phyloP scores from a whole-genome alignment of 23 tunicate species.

The Halocynthia roretzi region DNA sequence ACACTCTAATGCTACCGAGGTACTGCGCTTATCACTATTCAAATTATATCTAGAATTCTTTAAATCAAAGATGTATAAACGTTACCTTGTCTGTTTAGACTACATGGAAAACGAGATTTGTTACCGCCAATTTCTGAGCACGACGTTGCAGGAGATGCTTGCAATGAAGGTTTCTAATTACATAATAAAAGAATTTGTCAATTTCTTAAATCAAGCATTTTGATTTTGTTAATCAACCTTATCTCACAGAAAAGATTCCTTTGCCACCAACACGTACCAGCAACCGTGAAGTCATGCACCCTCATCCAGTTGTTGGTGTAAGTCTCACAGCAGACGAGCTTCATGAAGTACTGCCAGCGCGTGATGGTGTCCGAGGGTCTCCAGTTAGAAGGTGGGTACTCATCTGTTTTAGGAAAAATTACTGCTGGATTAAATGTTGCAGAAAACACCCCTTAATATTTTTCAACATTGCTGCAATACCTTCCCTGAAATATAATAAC shows the following conservation, averaged over 20 bases:
- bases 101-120: conserved; percentile 47
- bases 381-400: conserved; percentile 50
- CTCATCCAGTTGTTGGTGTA: conserved; percentile 66
- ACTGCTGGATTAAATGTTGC: too few species aligned
- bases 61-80: neutral
- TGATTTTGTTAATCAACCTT: too few species aligned
- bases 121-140: conserved; percentile 76
- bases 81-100: conserved; percentile 18
- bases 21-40: conserved; percentile 2
- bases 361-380: conserved; percentile 51
- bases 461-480: too few species aligned
- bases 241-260: conserved; percentile 39
- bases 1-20: conserved; percentile 77
- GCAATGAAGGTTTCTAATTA: conserved; percentile 12
- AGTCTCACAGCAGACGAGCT: conserved; percentile 54
- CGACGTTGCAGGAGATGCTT: conserved; percentile 26
- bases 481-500: too few species aligned
- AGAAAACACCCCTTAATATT: too few species aligned
- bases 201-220: too few species aligned
- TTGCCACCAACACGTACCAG: conserved; percentile 34
- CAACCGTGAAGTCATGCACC: conserved; percentile 52
- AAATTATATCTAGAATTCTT: too few species aligned
- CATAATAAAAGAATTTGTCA: too few species aligned
- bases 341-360: conserved; percentile 31
- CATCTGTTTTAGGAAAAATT: neutral